phyloP scores from a whole-genome alignment of 2,888 invertebrate genomes.

The Rotaria magnacalcarata region DNA sequence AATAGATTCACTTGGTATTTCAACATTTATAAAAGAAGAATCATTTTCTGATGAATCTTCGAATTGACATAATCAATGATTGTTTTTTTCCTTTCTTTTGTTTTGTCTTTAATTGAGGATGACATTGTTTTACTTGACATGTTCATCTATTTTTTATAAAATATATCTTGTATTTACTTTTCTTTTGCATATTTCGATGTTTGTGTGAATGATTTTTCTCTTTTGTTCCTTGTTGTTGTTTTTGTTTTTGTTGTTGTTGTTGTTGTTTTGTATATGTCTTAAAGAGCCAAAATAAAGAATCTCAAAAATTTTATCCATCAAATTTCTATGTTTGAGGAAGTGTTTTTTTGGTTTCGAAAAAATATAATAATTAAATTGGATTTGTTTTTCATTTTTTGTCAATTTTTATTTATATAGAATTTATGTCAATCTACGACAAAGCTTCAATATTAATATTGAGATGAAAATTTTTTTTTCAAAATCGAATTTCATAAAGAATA shows the following conservation, averaged over 20 bases:
- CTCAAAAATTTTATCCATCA: not conserved
- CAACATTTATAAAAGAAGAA: slow-evolving; percentile 1
- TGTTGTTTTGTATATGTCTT: not conserved
- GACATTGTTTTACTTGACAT: not conserved
- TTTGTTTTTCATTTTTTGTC: too few species aligned
- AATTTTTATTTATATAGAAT: too few species aligned
- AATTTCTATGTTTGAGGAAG: too few species aligned
- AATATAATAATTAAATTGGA: too few species aligned
- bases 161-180: slow-evolving; percentile 2
- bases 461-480: too few species aligned
- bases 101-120: too few species aligned
- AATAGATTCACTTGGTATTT: not conserved
- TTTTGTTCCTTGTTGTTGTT: not conserved
- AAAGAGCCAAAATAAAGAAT: not conserved
- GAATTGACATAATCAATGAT: not conserved
- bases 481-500: too few species aligned
- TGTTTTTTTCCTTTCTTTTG: too few species aligned
- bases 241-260: not conserved
- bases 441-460: too few species aligned
- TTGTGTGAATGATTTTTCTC: not conserved
- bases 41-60: not conserved
- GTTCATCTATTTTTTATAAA: not conserved
- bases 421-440: too few species aligned
- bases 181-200: not conserved
- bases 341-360: too few species aligned